Conservation (phyloP, 2,888 invertebrate species). For the Anaspis maculata region DNA sequence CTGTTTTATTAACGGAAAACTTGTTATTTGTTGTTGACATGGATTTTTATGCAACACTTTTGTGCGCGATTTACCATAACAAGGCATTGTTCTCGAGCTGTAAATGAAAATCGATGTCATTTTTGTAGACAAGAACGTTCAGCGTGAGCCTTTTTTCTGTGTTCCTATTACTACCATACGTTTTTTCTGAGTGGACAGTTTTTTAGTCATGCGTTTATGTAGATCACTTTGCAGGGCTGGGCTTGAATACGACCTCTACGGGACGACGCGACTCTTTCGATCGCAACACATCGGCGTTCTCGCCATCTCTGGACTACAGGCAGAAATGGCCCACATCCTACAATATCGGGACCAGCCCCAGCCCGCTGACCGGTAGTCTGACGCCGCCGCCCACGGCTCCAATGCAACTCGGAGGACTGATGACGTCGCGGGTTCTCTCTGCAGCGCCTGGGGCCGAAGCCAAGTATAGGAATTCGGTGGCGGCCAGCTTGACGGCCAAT, state of each 20-base stretch:
- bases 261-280: slow-evolving; percentile 73
- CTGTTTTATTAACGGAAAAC: too few relatives aligned
- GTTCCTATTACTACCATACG: too few relatives aligned
- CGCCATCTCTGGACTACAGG: slow-evolving; percentile 65
- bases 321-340: slow-evolving; percentile 51
- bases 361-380: slow-evolving; percentile 51
- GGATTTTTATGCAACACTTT: too few relatives aligned
- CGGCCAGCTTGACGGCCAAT: slow-evolving; percentile 54
- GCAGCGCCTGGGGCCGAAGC: slow-evolving; percentile 90
- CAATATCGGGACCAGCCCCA: slow-evolving; percentile 46
- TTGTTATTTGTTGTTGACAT: too few relatives aligned
- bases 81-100: too few relatives aligned
- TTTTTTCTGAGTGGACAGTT: too few relatives aligned
- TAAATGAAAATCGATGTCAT: too few relatives aligned
- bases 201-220: too few relatives aligned
- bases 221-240: slow-evolving; percentile 46
- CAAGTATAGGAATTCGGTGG: slow-evolving; percentile 67
- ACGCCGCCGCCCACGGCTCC: slow-evolving; percentile 68
- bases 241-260: slow-evolving; percentile 56
- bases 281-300: slow-evolving; percentile 67
- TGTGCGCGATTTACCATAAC: too few relatives aligned
- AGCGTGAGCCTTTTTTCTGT: too few relatives aligned
- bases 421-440: slow-evolving; percentile 52
- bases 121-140: neutral
- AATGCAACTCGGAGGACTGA: slow-evolving; percentile 57